Base-by-base conservation (phyloP, 1,140 invertebrate species). In the Chironomus striatipennis region DNA sequence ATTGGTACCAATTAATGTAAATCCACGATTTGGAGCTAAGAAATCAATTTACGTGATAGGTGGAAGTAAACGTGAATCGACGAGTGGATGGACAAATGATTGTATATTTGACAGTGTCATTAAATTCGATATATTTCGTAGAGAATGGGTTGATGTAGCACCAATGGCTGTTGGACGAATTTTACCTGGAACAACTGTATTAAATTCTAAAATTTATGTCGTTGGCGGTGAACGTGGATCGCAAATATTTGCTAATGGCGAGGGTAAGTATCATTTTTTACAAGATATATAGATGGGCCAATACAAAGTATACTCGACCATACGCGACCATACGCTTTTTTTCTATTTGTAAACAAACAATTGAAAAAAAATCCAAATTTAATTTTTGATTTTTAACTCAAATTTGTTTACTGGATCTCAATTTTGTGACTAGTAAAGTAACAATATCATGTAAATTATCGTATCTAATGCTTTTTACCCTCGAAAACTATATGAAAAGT, bases 181-280 rank as follows among this genome's bases (percentile, higher is more conserved):
- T 79, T 85, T 96, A 75, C 95, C 95, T 0, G 95, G 65, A 20
- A 18, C 18, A 20, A 20, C 17, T 70, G 20, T 70, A 20, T 81
- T 97, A 57, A 91, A 95, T 79, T 93, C 93, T 10, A 88, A 92
- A 77, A 93, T 98, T 75, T 98, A 95, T 80, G 95, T 95, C 7
- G 90, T 97, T 42, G 95, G 95, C 73, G 96, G 96, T 0, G 95
- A 97, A 81, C 89, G 94, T 75, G 93, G 94, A 77, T 94, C 92
- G 3, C 90, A 94, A 78, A 96, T 96, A 77, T 86, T 97, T n/a
- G 92, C 93, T 15, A 94, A 93, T 80, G 93, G 94, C 9, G 93
- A 95, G 43, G 8, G 24, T 34, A 34, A 2, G 24, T 34, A 2
- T 34, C 24, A 34, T 34, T 34, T 5, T 34, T 34, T 34, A 34